These are phyloP conservation scores for Junonia oenone DNA, from an alignment of 2,888 invertebrate species.

Conservation along the genomic window DNA sequence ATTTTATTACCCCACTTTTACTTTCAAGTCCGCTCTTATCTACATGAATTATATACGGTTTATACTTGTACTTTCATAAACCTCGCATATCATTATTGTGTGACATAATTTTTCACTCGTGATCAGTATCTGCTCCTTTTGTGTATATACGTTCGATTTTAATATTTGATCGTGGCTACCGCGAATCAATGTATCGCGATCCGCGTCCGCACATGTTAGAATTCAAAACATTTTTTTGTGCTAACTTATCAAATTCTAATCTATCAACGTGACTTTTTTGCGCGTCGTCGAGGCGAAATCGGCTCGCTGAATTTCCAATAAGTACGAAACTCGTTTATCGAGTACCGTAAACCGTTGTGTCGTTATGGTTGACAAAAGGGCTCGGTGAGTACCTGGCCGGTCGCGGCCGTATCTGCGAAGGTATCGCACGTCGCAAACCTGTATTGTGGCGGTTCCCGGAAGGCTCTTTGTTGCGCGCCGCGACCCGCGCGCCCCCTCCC, in stretches of 20 bases:
- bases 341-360: constrained; percentile 45
- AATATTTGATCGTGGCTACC: constrained; percentile 7
- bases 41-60: constrained; percentile 31
- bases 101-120: neutral
- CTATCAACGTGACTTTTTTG: constrained; percentile 17
- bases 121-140: neutral
- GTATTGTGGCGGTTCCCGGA: constrained; percentile 77
- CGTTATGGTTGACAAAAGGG: constrained; percentile 60
- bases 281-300: constrained; percentile 13
- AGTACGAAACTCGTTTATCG: constrained; percentile 28
- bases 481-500: constrained; percentile 39
- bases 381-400: constrained; percentile 53
- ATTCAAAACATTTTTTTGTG: constrained; percentile 17
- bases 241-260: constrained; percentile 19
- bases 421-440: constrained; percentile 79
- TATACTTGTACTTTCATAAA: constrained; percentile 12
- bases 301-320: constrained; percentile 26
- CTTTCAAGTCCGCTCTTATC: constrained; percentile 43
- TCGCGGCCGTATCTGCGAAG: constrained; percentile 70
- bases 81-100: constrained; percentile 5
- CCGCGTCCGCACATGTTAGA: constrained; percentile 12
- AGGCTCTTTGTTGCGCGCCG: constrained; percentile 73
- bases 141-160: constrained; percentile 9
- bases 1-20: constrained; percentile 67
- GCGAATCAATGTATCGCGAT: constrained; percentile 17